Percentiles rank a stretch among this genome's conserved stretches.
Evolutionary conservation across 2,797 vertebrate genomes (phyloP).

Genomic region (Oreonectes daqikongensis): DNA sequence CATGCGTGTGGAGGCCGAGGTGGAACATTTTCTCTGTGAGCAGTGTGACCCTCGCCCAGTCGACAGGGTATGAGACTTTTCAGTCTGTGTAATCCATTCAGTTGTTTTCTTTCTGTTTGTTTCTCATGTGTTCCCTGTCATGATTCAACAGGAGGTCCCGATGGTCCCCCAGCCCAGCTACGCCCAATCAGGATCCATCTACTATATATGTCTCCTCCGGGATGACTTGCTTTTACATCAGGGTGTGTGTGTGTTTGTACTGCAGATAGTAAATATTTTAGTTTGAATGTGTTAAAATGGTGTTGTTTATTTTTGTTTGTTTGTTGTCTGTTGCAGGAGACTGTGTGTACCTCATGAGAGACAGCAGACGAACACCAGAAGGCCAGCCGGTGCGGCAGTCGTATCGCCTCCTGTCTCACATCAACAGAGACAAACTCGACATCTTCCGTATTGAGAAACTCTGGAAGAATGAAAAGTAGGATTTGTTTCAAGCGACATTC

Average conservation of each 20-base stretch:
- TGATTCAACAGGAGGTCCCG: slow-evolving; percentile 87
- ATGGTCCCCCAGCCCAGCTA: slow-evolving; percentile 98
- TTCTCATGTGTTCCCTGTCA: slow-evolving; percentile 40
- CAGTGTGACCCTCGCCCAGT: slow-evolving; percentile 91
- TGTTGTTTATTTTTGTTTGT: not conserved
- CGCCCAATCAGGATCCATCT: slow-evolving; percentile 94
- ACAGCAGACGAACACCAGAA: slow-evolving; percentile 92
- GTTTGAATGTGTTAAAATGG: no score
- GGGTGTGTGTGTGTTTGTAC: slow-evolving; percentile 72
- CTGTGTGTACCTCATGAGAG: slow-evolving; percentile 98
- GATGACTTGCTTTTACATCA: slow-evolving; percentile 96
- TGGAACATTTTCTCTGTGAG: slow-evolving; percentile 97
- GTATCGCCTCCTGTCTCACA: slow-evolving; percentile 90
- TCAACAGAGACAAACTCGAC: slow-evolving; percentile 96
- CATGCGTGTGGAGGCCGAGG: slow-evolving; percentile 92
- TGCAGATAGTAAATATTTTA: no score
- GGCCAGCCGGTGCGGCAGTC: slow-evolving; percentile 96
- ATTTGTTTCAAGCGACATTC: not conserved
- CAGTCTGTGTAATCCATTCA: not conserved
- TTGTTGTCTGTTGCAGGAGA: slow-evolving; percentile 73
- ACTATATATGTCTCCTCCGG: slow-evolving; percentile 94
- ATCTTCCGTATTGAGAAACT: slow-evolving; percentile 99
- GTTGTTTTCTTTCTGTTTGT: not conserved
- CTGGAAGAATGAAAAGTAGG: slow-evolving; percentile 95
- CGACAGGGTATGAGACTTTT: slow-evolving; percentile 80